Base-by-base conservation (phyloP, 1,140 invertebrate genomes). In the Drosophila bocqueti region DNA sequence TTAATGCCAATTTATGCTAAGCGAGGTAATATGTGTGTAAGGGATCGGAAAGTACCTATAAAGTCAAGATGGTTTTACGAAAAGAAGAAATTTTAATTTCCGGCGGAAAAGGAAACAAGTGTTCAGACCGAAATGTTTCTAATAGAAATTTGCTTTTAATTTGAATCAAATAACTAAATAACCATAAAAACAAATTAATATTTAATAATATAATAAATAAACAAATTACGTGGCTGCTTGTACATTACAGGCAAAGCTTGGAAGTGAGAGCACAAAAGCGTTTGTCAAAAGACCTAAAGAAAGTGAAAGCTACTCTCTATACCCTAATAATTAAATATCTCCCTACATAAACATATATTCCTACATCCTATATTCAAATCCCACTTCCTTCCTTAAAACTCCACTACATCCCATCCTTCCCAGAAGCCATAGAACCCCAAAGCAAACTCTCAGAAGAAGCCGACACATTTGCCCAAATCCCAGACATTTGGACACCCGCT, bases 1-100 rank as follows among this genome's bases (percentile, higher is more conserved):
- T 66, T 64, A 71, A 76, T 71, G 46, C 61, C 61, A 79, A 83
- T 67, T 82, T 82, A 85, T 86, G 74, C 78, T 67, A 81, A 68
- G 15, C 5, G 18, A 1, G 15, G 59, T 36, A 21, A 21, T 18
- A 6, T 10, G 13, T 55, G 15, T 40, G 71, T 45, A 54, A 10
- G 73, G 38, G 55, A 42, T 43, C 47, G 3, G 10, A 3, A 6
- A 10, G 13, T 18, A 49, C 8, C 24, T n/a, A 1, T 15, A 15
- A 3, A 36, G 11, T 26, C 1, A 29, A 21, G 2, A 11, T 46
- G 21, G 4, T 16, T 10, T 29, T 26, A 8, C 0, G 11, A 11
- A 2, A 40, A 29, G 4, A 26, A 4, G 11, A 65, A 40, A 3
- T 21, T n/a, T 0, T 0, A 8, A 42, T 26, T 49, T 69, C 64